Evolutionary conservation across 2,797 vertebrate genomes (phyloP), one percentile per base, ranked within the genome.

Genomic region (Remorina albescens): DNA sequence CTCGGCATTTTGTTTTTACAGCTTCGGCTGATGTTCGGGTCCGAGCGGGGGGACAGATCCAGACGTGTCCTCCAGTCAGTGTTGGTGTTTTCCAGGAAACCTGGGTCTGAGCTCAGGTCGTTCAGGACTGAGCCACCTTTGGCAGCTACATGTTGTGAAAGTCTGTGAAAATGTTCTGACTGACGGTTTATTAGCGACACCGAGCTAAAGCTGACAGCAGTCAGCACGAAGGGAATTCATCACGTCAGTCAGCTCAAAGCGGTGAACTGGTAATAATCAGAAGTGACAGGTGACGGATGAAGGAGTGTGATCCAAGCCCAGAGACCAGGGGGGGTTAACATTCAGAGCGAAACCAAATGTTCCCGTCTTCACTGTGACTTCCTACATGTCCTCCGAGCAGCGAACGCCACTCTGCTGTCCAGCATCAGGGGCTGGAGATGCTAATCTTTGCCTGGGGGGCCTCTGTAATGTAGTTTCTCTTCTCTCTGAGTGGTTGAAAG

Each of bases 401-500:
- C n/a, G n/a, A n/a, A n/a, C 42, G 0, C 42, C 25, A 23, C 47
- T 67, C 66, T 63, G 54, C 66, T 81, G 65, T 83, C 68, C 64
- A 75, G 66, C 82, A 86, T 88, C 80, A 88, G 80, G 23, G 72
- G 66, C 83, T 84, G 87, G 71, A 91, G 92, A 94, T 93, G 80
- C 67, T 89, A 72, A 94, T 94, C 91, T 78, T 55, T 26, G 89
- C 91, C 93, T 62, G 46, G 63, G 89, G 91, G 85, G 61, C 63
- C 69, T 61, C 54, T 80, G 19, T 89, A 91, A 91, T 88, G 80
- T 46, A 57, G 58, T 91, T 89, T 87, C 36, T 69, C 72, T 63
- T 46, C 44, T 76, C 72, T 90, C 67, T 85, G 77, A 91, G 90
- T 90, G 88, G 78, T 71, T 81, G 73, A 78, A 82, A 80, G 86